Percentiles rank a stretch among this genome's conserved stretches.
Conservation (phyloP, 2,113 vertebrate genomes). For the Crotalus horridus region DNA sequence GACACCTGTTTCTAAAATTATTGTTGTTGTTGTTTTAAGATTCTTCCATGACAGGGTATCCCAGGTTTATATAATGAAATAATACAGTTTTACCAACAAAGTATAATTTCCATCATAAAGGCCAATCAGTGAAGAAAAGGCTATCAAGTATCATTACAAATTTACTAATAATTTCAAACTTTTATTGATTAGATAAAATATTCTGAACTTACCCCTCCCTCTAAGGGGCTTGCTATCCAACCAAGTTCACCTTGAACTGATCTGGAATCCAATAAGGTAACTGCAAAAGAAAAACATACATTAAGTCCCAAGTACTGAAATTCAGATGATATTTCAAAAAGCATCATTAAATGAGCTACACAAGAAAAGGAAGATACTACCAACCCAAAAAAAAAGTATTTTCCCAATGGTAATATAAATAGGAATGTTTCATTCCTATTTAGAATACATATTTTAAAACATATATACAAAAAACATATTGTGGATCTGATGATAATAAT, state of each 20-base stretch:
- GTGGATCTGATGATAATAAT: neutral
- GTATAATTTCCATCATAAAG: conserved; percentile 81
- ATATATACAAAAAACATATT: neutral
- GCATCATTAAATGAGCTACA: conserved; percentile 60
- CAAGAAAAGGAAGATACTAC: conserved; percentile 30
- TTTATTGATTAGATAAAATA: conserved; percentile 51
- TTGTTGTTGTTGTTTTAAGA: conserved; percentile 72
- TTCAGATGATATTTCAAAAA: conserved; percentile 37
- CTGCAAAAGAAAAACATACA: conserved; percentile 73
- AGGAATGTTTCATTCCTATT: conserved; percentile 20
- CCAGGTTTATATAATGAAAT: conserved; percentile 67
- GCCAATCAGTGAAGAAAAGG: conserved; percentile 82
- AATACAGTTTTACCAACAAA: conserved; percentile 94
- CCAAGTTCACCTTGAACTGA: conserved; percentile 94
- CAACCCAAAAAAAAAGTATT: conserved; percentile 47
- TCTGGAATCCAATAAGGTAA: conserved; percentile 97
- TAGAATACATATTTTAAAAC: conserved; percentile 46
- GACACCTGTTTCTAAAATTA: conserved; percentile 71
- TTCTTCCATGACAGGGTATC: conserved; percentile 62
- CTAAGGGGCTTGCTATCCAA: conserved; percentile 94
- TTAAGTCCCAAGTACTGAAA: conserved; percentile 61
- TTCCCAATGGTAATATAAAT: conserved; percentile 43
- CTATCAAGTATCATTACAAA: conserved; percentile 74
- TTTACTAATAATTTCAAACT: conserved; percentile 67
- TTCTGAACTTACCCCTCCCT: conserved; percentile 94